Evolutionary conservation across 64 coral and sea anemone genomes (phyloP).

Genomic region (Exaiptasia diaphana): DNA sequence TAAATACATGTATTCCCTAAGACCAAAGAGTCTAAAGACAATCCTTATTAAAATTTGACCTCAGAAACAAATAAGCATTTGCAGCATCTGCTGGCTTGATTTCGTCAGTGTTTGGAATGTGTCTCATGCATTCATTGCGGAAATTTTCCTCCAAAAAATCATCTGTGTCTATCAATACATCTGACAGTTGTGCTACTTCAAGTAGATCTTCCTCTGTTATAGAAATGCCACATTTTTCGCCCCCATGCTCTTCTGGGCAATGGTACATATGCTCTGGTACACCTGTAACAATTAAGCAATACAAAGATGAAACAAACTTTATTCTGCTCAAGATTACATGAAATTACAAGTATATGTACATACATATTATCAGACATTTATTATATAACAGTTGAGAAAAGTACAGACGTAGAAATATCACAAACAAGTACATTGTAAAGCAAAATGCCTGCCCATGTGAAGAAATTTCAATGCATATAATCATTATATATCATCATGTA

Average conservation of each 20-base stretch:
- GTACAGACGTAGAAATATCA: no score
- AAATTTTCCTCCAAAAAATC: conserved; percentile 39
- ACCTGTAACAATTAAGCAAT: no score
- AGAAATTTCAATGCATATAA: no score
- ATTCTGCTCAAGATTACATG: no score
- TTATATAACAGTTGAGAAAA: no score
- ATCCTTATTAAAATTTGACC: conserved; percentile 45
- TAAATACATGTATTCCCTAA: no score
- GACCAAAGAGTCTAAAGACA: conserved; percentile 18
- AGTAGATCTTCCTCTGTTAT: conserved; percentile 26
- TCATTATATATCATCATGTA: no score
- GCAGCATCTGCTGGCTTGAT: conserved; percentile 37
- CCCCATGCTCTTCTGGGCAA: conserved; percentile 42
- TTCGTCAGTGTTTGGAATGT: conserved; percentile 44
- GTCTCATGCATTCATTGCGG: conserved; percentile 34
- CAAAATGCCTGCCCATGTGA: no score
- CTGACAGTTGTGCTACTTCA: conserved; percentile 42
- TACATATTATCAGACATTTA: no score
- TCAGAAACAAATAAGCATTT: conserved; percentile 40
- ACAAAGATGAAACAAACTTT: no score
- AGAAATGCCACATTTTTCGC: conserved; percentile 29
- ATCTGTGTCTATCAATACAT: conserved; percentile 9
- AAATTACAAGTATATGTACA: no score
- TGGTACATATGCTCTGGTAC: conserved; percentile 31
- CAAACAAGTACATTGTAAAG: no score